Percentiles rank a stretch among this genome's conserved stretches.
Conservation (phyloP, 2,888 invertebrate species). For the Protophormia terraenovae region DNA sequence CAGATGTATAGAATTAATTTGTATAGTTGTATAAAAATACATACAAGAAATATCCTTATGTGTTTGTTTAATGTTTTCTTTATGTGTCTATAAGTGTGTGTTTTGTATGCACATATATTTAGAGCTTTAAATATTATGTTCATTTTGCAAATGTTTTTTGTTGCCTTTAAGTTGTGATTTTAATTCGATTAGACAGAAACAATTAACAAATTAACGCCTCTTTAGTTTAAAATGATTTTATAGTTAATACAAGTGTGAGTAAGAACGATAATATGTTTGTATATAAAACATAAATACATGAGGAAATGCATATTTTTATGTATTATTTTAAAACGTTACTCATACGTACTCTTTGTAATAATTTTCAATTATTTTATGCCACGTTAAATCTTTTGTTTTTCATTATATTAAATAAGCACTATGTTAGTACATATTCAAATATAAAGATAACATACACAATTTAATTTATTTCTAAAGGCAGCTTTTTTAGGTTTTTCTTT, state of each 20-base stretch:
- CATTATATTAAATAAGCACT: too few species aligned
- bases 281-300: too few species aligned
- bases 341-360: background rate
- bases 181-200: conserved; percentile 82
- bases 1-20: conserved; percentile 43
- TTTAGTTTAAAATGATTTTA: conserved; percentile 70
- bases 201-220: conserved; percentile 81
- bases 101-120: background rate
- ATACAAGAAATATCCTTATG: background rate
- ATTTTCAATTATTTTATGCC: background rate
- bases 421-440: too few species aligned
- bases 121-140: conserved; percentile 33
- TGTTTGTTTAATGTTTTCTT: background rate
- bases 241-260: conserved; percentile 6
- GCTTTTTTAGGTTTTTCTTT: too few species aligned
- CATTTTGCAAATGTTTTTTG: conserved; percentile 51
- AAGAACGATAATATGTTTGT: background rate
- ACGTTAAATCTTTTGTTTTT: background rate
- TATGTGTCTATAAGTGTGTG: background rate
- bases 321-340: background rate
- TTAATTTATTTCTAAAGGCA: too few species aligned
- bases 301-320: background rate
- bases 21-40: background rate
- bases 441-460: too few species aligned
- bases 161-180: conserved; percentile 77